Conservation (phyloP, 2,888 invertebrate genomes). For the Pachycephus smyrnensis region DNA sequence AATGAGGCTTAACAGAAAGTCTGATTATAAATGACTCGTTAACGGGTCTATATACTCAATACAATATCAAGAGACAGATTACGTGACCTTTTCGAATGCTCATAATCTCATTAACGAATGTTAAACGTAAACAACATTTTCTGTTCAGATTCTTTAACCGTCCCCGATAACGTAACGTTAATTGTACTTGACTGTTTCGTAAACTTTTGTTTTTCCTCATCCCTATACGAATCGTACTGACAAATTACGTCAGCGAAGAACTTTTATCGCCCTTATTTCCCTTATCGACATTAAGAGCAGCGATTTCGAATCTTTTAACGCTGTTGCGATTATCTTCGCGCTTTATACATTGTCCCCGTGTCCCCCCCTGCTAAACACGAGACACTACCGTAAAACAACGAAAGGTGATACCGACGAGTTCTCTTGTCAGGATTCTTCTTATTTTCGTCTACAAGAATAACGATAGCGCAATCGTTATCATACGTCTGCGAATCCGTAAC, state of each 20-base stretch:
- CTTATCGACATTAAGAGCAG: neutral
- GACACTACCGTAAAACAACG: neutral
- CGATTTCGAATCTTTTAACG: neutral
- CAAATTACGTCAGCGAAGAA: neutral
- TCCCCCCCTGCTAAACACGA: neutral
- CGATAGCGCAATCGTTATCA: slow-evolving; percentile 22
- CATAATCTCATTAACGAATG: neutral
- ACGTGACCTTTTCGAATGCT: neutral
- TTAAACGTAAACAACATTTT: neutral
- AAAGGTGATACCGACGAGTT: neutral
- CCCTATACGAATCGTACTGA: neutral
- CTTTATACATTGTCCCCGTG: neutral
- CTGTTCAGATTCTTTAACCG: neutral
- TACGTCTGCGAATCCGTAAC: slow-evolving; percentile 44
- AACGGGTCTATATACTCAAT: neutral
- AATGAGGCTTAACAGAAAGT: neutral
- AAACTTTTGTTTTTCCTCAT: neutral
- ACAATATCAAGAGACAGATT: neutral
- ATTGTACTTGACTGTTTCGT: neutral
- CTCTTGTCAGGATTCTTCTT: neutral
- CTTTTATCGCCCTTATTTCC: neutral
- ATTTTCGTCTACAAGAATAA: neutral
- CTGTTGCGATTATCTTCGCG: neutral
- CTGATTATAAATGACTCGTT: neutral
- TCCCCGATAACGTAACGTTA: neutral